These are phyloP conservation scores for Melanocharis versteri DNA, from an alignment of 2,113 vertebrate genomes.

Conservation along the genomic window DNA sequence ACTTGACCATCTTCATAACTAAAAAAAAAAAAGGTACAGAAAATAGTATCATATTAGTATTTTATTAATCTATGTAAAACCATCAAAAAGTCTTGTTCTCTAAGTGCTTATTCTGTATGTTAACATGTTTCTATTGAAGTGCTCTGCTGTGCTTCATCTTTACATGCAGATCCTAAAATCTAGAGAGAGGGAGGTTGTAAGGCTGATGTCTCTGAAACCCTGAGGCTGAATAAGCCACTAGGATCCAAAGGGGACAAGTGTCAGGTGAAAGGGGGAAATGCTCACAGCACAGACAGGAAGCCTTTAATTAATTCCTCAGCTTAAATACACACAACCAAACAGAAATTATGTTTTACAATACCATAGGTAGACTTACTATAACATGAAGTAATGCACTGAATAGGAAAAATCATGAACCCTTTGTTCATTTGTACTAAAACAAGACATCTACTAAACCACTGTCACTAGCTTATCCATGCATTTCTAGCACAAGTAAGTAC, in stretches of 20 bases:
- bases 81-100: background rate
- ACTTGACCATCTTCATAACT: conserved; percentile 91
- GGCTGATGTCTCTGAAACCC: background rate
- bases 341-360: background rate
- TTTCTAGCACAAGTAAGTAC: background rate
- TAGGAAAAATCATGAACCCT: background rate
- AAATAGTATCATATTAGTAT: background rate
- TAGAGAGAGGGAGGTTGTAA: background rate
- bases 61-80: background rate
- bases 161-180: background rate
- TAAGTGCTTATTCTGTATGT: background rate
- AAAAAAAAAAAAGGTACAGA: conserved; percentile 56
- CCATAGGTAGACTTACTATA: background rate
- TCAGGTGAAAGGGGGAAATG: background rate
- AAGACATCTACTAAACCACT: background rate
- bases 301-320: background rate
- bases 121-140: background rate
- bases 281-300: background rate
- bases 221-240: background rate
- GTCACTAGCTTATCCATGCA: background rate
- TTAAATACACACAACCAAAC: background rate
- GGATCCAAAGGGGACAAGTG: background rate
- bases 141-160: background rate
- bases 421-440: background rate
- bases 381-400: background rate